Base-by-base conservation (phyloP, 2,113 vertebrate species). In the Platanista minor region DNA sequence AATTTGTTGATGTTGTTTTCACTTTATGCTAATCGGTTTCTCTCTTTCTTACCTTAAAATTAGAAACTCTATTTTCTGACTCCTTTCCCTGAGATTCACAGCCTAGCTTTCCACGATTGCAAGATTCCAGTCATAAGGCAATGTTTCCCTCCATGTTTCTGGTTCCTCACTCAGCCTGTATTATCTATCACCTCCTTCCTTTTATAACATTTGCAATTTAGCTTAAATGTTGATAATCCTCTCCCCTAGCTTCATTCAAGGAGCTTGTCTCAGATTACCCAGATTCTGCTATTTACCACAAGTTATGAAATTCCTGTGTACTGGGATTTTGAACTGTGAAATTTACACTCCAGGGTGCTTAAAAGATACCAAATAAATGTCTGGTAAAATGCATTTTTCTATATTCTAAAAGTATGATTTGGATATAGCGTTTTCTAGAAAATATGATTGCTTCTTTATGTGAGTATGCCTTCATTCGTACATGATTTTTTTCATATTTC, bases 311-410 rank as follows among this genome's bases (percentile, higher is more conserved):
- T 69, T 36, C 21, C 5, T 78, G 2, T 31, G 33, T 82, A 36
- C 23, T 92, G 31, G 29, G 61, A 85, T 57, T 97, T 96, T 94
- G 17, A 74, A 57, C 59, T 90, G 15, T 75, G 46, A 88, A 92
- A 87, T 64, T 6, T 64, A 39, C 0, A 69, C 27, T 85, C 6
- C 8, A 57, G 1, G 7, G 77, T 92, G 33, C 9, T 94, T 41
- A 77, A 90, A 72, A 41, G 15, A 84, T 69, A 71, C 7, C 29
- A 59, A 39, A 61, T 52, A 77, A 64, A 80, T 54, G 2, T 54
- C n/a, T 66, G 6, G 21, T 75, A 21, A 90, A 49, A 66, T n/a
- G 39, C 15, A 49, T 78, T 62, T 23, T 91, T 62, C 27, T 90
- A 13, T 43, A 59, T 82, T 88, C 67, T 86, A 12, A 83, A 95